Percentiles rank a stretch among this genome's conserved stretches.
Evolutionary conservation across 2,113 vertebrate genomes (phyloP).

Genomic region (Toxostoma redivivum): DNA sequence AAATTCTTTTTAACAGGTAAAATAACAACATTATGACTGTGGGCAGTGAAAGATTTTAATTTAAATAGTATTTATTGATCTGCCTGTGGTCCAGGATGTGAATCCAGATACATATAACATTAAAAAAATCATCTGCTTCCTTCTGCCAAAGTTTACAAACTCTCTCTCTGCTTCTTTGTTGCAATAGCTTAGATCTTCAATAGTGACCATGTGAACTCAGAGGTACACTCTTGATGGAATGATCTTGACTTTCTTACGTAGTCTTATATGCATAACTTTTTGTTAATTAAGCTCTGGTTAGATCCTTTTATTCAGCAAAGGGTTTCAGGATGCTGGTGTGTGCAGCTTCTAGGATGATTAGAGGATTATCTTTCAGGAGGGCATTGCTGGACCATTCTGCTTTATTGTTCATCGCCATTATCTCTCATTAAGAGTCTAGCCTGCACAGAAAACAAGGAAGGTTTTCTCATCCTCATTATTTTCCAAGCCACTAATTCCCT

Average conservation of each 20-base stretch:
- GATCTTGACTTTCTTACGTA: neutral
- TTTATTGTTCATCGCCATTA: conserved; percentile 4
- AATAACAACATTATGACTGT: neutral
- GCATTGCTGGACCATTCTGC: neutral
- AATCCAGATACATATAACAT: neutral
- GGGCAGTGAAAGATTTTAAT: neutral
- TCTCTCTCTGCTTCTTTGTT: neutral
- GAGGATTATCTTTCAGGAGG: neutral
- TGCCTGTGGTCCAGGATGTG: neutral
- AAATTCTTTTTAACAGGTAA: neutral
- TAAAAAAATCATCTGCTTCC: neutral
- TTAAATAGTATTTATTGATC: neutral
- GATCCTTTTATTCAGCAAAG: neutral
- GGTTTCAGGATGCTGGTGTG: neutral
- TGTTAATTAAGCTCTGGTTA: neutral
- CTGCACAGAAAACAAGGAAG: neutral
- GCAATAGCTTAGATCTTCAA: neutral
- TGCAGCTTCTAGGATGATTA: neutral
- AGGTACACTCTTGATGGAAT: neutral
- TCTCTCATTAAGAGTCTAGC: neutral
- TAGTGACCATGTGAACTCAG: neutral
- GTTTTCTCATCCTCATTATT: neutral
- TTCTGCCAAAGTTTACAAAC: neutral
- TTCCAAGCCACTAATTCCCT: neutral
- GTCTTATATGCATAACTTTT: neutral